Evolutionary conservation across 37 sponge, comb jelly and placozoan genomes (phyloP).

Genomic region (Eunapius fragilis): DNA sequence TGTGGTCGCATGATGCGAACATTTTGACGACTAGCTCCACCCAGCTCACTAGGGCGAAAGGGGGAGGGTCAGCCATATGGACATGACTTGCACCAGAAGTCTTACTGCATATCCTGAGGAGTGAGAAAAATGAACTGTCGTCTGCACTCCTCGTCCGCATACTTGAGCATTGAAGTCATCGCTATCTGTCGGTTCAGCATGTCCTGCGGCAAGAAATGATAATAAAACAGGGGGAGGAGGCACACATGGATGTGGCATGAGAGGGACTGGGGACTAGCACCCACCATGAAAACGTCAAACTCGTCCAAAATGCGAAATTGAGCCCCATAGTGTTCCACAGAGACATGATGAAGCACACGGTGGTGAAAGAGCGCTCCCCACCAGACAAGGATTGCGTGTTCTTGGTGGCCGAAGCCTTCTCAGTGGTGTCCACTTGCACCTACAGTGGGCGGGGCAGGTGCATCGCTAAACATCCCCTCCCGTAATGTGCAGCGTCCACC

Average conservation of each 20-base stretch:
- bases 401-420: conserved; percentile 56
- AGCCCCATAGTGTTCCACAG: conserved; percentile 97
- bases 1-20: neutral
- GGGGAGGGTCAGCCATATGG: neutral
- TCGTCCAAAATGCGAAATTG: conserved; percentile 96
- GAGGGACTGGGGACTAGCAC: too few species aligned
- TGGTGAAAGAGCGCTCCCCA: conserved; percentile 97
- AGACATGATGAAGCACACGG: conserved; percentile 95
- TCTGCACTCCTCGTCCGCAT: conserved; percentile 34
- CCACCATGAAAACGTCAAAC: conserved; percentile 99
- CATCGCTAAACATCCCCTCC: neutral
- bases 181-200: conserved; percentile 92
- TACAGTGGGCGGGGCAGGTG: neutral
- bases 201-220: conserved; percentile 67
- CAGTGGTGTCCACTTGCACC: conserved; percentile 47
- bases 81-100: too few species aligned
- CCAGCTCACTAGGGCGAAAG: neutral
- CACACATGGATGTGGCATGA: too few species aligned
- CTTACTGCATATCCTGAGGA: neutral
- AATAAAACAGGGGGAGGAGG: too few species aligned
- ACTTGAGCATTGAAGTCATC: conserved; percentile 85
- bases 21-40: neutral
- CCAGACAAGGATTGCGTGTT: conserved; percentile 91
- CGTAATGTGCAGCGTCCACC: neutral
- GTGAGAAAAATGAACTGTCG: conserved; percentile 76